Evolutionary conservation across 2,113 vertebrate genomes (phyloP).

Genomic region (Egretta garzetta): DNA sequence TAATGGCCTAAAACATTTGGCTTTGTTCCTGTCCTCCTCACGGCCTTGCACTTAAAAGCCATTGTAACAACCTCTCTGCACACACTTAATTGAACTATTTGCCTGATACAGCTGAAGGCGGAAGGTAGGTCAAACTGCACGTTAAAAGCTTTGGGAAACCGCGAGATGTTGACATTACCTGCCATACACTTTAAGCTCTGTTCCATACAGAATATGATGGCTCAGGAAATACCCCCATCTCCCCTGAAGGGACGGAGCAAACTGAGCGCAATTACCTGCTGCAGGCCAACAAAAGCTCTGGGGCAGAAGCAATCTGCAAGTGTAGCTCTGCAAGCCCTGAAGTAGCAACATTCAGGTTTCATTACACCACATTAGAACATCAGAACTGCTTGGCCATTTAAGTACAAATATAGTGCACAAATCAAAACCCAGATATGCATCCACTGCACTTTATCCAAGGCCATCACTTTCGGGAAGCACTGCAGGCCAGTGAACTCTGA

Average conservation of each 20-base stretch:
- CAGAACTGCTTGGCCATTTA: not conserved
- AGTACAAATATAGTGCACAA: not conserved
- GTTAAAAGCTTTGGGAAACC: not conserved
- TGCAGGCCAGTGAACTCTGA: not conserved
- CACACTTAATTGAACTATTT: not conserved
- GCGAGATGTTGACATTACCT: not conserved
- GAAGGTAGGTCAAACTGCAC: not conserved
- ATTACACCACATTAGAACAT: not conserved
- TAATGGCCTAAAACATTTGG: not conserved
- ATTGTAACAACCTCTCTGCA: not conserved
- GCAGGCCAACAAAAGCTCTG: not conserved
- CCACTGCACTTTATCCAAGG: not conserved
- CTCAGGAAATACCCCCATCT: not conserved
- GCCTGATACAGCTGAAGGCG: not conserved
- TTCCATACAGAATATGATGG: not conserved
- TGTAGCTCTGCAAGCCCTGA: fast-evolving
- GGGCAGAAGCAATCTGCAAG: not conserved
- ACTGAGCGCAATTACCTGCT: not conserved
- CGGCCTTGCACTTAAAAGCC: not conserved
- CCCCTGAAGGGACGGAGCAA: not conserved
- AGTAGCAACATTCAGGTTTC: not conserved
- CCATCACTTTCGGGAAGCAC: not conserved
- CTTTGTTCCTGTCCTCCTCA: not conserved
- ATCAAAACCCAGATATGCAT: not conserved
- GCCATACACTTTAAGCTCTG: not conserved